A percentile compares a stretch with the other conserved stretches of the same genome.
Conservation (phyloP, 2,888 invertebrate species). For the Brenthis hecate region DNA sequence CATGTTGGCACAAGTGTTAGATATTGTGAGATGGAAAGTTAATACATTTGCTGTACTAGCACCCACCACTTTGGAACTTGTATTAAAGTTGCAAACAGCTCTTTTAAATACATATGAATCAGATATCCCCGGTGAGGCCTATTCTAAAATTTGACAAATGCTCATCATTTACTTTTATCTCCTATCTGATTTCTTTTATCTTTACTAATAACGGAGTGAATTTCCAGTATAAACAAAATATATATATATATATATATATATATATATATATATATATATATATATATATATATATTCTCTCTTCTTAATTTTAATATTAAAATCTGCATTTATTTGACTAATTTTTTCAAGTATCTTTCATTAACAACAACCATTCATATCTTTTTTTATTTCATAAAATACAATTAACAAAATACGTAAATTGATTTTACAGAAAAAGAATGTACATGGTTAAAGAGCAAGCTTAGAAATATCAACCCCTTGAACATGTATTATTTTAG, state of each 20-base stretch:
- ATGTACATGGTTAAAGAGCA: conserved; percentile 63
- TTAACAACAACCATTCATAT: not conserved
- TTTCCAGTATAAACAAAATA: too few relatives aligned
- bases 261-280: too few relatives aligned
- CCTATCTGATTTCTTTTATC: too few relatives aligned
- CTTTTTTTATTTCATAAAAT: not conserved
- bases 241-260: too few relatives aligned
- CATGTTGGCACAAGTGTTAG: conserved; percentile 68
- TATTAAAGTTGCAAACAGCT: conserved; percentile 55
- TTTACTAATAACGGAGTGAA: too few relatives aligned
- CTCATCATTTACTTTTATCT: too few relatives aligned
- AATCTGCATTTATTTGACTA: too few relatives aligned
- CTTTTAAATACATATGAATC: conserved; percentile 57
- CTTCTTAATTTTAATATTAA: too few relatives aligned
- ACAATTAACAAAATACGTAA: not conserved
- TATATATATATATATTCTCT: too few relatives aligned
- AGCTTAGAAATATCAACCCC: conserved; percentile 59
- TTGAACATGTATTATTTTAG: conserved; percentile 71
- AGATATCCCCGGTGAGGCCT: conserved; percentile 57
- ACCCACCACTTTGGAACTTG: conserved; percentile 55
- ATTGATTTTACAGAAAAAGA: conserved; percentile 60
- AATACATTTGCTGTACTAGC: conserved; percentile 52
- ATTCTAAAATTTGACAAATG: not conserved
- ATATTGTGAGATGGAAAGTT: conserved; percentile 64
- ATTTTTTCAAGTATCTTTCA: not conserved